A percentile compares a stretch with the other conserved stretches of the same genome.
phyloP scores from a whole-genome alignment of 35 echinoderm and acorn worm genomes.

The Lytechinus pictus region DNA sequence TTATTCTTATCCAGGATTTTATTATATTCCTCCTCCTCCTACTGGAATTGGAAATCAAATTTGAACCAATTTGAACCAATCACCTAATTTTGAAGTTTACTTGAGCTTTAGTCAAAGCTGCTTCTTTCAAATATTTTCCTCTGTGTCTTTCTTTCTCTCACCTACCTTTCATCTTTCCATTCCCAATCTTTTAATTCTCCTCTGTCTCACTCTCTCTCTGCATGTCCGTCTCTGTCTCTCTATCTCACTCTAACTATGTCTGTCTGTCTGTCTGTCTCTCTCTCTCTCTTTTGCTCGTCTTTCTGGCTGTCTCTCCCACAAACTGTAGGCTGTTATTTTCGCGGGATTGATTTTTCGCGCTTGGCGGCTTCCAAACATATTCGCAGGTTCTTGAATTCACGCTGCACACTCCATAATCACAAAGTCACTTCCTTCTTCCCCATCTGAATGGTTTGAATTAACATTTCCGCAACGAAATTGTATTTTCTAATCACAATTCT shows the following conservation, averaged over 20 bases:
- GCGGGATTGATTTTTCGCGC: too few relatives aligned
- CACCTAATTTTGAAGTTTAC: not conserved
- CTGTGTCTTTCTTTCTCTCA: not conserved
- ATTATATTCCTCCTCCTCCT: not conserved
- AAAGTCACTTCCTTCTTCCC: too few relatives aligned
- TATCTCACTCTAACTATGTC: not conserved
- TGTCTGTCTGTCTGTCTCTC: not conserved
- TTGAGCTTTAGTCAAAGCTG: not conserved
- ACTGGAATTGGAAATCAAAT: conserved; percentile 20
- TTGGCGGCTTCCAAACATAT: too few relatives aligned
- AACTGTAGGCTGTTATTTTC: too few relatives aligned
- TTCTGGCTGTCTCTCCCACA: not conserved
- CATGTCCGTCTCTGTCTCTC: not conserved
- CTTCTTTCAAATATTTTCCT: not conserved
- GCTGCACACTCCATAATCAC: too few relatives aligned
- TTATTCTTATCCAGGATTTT: not conserved
- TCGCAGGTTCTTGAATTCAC: too few relatives aligned
- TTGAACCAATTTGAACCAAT: conserved; percentile 14
- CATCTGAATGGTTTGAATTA: too few relatives aligned
- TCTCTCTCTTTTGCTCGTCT: not conserved
- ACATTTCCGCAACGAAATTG: too few relatives aligned
- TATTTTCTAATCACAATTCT: too few relatives aligned
- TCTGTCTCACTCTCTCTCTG: not conserved
- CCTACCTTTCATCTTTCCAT: not conserved
- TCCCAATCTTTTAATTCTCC: too few relatives aligned